phyloP scores from a whole-genome alignment of 2,888 invertebrate genomes.

The Lottia scabra region DNA sequence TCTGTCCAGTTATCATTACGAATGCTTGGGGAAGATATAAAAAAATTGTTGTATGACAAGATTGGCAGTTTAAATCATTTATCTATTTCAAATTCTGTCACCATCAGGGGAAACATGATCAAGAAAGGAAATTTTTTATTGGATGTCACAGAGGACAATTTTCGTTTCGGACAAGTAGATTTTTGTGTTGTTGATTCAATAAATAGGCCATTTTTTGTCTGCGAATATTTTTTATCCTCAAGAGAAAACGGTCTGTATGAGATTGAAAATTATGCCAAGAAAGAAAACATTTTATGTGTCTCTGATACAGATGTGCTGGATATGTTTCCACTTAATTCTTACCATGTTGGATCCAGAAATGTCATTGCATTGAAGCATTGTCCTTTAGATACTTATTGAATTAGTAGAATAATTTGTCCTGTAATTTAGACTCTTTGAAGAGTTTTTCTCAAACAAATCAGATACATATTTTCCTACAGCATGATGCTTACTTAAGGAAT shows the following conservation, averaged over 20 bases:
- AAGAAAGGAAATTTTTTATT: background rate
- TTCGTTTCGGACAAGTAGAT: background rate
- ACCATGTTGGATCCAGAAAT: background rate
- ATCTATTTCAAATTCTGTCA: background rate
- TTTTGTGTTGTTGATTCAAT: background rate
- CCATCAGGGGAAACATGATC: background rate
- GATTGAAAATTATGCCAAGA: background rate
- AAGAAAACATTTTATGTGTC: background rate
- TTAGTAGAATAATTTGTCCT: background rate
- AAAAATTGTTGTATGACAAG: background rate
- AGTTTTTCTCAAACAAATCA: too few relatives aligned
- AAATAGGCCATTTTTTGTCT: background rate
- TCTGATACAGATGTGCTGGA: background rate
- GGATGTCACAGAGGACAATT: background rate
- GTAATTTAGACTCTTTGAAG: background rate
- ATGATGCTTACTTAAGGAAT: too few relatives aligned
- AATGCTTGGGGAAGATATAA: background rate
- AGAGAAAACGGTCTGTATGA: background rate
- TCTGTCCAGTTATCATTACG: background rate
- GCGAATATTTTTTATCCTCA: background rate
- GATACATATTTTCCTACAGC: too few relatives aligned
- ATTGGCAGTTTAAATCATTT: background rate
- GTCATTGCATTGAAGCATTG: background rate
- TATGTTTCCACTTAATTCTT: background rate
- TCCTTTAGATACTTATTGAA: background rate